These are phyloP conservation scores for Holotrichia oblita DNA, from an alignment of 1,140 invertebrate genomes.

Conservation along the genomic window DNA sequence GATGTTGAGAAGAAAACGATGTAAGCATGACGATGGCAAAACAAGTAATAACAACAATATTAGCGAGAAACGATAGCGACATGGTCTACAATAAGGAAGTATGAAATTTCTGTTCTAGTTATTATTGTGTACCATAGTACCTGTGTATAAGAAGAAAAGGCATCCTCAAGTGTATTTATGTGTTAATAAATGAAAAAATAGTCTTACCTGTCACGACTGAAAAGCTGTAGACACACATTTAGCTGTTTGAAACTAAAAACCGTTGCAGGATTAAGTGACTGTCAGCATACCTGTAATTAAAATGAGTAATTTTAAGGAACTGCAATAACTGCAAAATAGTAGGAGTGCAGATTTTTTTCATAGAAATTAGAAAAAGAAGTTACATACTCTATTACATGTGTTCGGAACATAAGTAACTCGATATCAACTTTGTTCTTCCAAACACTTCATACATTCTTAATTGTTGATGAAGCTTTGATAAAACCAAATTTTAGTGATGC, in stretches of 20 bases:
- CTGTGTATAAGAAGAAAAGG: too few relatives aligned
- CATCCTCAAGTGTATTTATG: too few relatives aligned
- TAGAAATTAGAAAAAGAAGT: too few relatives aligned
- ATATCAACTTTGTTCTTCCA: too few relatives aligned
- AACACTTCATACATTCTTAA: too few relatives aligned
- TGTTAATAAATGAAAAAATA: background rate
- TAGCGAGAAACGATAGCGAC: background rate
- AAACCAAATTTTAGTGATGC: too few relatives aligned
- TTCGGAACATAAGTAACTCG: too few relatives aligned
- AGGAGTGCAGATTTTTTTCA: too few relatives aligned
- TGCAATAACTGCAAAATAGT: too few relatives aligned
- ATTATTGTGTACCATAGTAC: too few relatives aligned
- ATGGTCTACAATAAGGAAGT: background rate
- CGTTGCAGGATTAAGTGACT: background rate
- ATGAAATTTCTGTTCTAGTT: background rate
- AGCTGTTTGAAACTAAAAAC: background rate
- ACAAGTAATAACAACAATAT: constrained; percentile 20
- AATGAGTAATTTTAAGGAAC: background rate
- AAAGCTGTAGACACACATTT: background rate
- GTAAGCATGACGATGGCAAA: constrained; percentile 7
- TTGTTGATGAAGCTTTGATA: too few relatives aligned
- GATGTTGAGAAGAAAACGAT: constrained; percentile 3
- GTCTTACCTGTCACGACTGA: background rate
- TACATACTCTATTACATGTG: too few relatives aligned
- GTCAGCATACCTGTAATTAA: constrained; percentile 14